Evolutionary conservation across 2,888 invertebrate genomes (phyloP).

Genomic region (Perizoma flavofasciatum): DNA sequence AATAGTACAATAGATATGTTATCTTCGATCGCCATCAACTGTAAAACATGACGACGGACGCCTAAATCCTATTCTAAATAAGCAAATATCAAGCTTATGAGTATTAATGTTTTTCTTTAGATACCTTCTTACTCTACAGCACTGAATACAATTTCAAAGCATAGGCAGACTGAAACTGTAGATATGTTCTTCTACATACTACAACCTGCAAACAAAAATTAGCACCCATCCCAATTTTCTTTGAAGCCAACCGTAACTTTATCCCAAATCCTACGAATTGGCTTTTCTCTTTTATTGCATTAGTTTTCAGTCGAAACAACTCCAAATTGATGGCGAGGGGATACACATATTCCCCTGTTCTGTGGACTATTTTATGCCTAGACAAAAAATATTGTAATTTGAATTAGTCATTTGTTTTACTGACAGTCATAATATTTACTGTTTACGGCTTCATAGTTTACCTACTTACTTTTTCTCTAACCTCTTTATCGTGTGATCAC

Average conservation of each 20-base stretch:
- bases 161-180: too few relatives aligned
- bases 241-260: conserved; percentile 41
- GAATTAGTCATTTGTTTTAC: not conserved
- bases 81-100: too few relatives aligned
- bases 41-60: not conserved
- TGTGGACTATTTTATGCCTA: conserved; percentile 35
- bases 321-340: conserved; percentile 41
- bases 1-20: conserved; percentile 13
- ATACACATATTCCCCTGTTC: too few relatives aligned
- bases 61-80: too few relatives aligned
- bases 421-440: too few relatives aligned
- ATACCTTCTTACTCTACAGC: too few relatives aligned
- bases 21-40: conserved; percentile 10
- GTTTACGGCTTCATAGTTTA: too few relatives aligned
- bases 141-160: too few relatives aligned
- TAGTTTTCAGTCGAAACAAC: conserved; percentile 45
- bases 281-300: conserved; percentile 47
- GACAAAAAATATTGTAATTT: conserved; percentile 27
- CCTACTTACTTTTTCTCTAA: too few relatives aligned
- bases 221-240: conserved; percentile 15
- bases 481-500: too few relatives aligned
- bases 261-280: conserved; percentile 42
- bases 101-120: too few relatives aligned
- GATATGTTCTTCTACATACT: too few relatives aligned
- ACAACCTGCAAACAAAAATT: conserved; percentile 1